Evolutionary conservation across 1,140 invertebrate species (phyloP), one percentile per base, ranked within the genome.

Genomic region (Proctacanthus coquilletti): DNA sequence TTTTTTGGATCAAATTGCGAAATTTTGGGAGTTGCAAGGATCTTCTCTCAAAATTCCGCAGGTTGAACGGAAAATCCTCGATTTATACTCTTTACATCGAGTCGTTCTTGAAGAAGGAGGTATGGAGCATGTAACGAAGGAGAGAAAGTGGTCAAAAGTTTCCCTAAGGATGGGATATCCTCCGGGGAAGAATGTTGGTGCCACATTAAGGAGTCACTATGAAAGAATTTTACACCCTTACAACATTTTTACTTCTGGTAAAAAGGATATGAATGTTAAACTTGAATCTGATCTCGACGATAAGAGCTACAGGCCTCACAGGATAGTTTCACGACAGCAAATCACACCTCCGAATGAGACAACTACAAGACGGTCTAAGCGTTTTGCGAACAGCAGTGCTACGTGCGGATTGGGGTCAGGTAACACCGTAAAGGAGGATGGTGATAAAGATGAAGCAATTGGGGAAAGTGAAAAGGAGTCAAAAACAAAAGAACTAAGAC

Each of bases 21-120:
- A 95, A 63, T 98, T 97, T 63, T 97, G 93, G 92, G 89, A 96
- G 59, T 66, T 96, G 17, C 92, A 97, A 63, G 92, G 91, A 21
- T 86, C 82, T 5, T 78, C 82, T 3, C 63, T 96, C 15, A 91
- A 89, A 68, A 92, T 96, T 48, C 92, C 93, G 0, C 80, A 87
- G 47, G 84, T 97, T 4, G 92, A 97, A 60, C 75, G 85, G 49
- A 88, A 88, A 60, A 79, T 85, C 11, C 61, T 98, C n/a, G 93
- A 98, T 65, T 66, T 98, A 21, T 94, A 92, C 61, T 79, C 83
- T 1, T 64, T 98, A 17, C 87, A 94, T 55, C 80, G 85, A 64
- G 72, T 88, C 48, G 93, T 98, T 10, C 76, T 84, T 45, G 77
- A 84, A 48, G 86, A 87, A 71, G 79, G 85, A 49, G 88, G 89